Percentiles rank a stretch among this genome's conserved stretches.
Conservation (phyloP, 2,113 vertebrate genomes). For the Gymnogyps californianus region DNA sequence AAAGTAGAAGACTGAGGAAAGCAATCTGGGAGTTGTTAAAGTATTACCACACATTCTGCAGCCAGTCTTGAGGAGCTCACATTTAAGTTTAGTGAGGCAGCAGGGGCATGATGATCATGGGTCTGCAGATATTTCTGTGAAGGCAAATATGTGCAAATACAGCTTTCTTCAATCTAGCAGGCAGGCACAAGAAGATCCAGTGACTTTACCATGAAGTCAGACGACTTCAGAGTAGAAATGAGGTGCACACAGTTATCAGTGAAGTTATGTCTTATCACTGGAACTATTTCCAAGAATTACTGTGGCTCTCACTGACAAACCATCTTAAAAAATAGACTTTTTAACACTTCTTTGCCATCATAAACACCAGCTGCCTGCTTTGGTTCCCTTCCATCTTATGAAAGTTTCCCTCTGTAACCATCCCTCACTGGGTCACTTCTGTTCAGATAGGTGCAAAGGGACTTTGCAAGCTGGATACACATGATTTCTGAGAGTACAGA, state of each 20-base stretch:
- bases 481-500: neutral
- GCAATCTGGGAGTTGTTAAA: neutral
- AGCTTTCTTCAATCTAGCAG: neutral
- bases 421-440: neutral
- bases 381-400: neutral
- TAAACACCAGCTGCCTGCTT: neutral
- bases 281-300: neutral
- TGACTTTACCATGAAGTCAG: neutral
- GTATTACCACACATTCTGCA: neutral
- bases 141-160: neutral
- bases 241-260: neutral
- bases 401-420: neutral
- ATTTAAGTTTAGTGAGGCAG: neutral
- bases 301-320: neutral
- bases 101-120: neutral
- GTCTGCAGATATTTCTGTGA: neutral
- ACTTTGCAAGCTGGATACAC: neutral
- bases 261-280: neutral
- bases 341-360: neutral
- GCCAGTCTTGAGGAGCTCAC: neutral
- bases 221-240: neutral
- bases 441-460: neutral
- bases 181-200: neutral
- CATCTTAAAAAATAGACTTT: neutral
- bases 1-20: neutral